Evolutionary conservation across 30 jellyfish, hydroid and myxozoan species (phyloP).

Genomic region (Pelagia noctiluca): DNA sequence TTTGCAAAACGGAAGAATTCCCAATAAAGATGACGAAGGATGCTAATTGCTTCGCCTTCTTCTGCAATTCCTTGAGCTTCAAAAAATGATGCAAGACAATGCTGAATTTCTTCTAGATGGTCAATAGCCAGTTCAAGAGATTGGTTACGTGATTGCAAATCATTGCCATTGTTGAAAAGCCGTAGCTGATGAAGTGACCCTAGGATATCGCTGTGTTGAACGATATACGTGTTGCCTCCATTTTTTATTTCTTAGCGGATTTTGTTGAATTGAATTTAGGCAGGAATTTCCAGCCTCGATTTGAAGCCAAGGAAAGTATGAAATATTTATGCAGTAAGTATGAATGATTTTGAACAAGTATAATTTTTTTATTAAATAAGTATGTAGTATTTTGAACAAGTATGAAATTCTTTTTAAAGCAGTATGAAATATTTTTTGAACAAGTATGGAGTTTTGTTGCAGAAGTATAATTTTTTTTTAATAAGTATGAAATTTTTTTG

Average conservation of each 20-base stretch:
- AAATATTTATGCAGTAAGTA: background rate
- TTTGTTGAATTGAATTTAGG: background rate
- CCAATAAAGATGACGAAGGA: background rate
- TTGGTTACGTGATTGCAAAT: background rate
- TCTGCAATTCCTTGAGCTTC: background rate
- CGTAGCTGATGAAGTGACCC: background rate
- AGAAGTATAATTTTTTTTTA: too few relatives aligned
- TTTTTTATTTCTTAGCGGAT: too few relatives aligned
- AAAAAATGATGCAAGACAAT: background rate
- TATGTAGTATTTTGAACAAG: background rate
- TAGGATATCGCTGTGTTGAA: background rate
- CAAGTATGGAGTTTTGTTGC: background rate
- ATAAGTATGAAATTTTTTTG: background rate
- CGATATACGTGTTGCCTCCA: background rate
- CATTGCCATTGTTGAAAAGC: background rate
- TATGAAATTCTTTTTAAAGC: background rate
- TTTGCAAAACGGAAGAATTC: background rate
- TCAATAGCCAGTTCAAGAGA: background rate
- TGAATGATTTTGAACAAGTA: background rate
- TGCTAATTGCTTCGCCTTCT: background rate
- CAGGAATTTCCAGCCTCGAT: conserved; percentile 1
- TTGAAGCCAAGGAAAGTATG: background rate
- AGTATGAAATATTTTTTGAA: background rate
- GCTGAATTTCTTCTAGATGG: background rate
- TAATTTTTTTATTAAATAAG: background rate